Percentiles rank a stretch among this genome's conserved stretches.
Evolutionary conservation across 2,113 vertebrate genomes (phyloP).

Genomic region (Todiramphus saurophagus): DNA sequence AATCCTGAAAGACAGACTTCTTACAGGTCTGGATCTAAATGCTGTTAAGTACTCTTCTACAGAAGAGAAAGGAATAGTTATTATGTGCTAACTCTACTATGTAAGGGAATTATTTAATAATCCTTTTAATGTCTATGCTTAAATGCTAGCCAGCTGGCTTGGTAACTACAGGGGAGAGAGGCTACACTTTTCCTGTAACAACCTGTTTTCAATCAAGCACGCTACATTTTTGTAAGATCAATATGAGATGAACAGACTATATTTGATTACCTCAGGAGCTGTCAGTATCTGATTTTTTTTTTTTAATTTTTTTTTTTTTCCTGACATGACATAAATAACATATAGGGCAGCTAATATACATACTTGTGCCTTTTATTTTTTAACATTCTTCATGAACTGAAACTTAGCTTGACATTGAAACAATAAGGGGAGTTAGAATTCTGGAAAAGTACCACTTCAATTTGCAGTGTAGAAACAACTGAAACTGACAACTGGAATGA

Average conservation of each 20-base stretch:
- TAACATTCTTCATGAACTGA: constrained; percentile 2
- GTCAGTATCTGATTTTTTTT: not conserved
- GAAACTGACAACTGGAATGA: not conserved
- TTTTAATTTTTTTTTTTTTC: not conserved
- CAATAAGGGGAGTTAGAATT: not conserved
- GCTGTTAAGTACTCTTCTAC: not conserved
- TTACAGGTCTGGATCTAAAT: not conserved
- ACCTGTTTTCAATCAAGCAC: not conserved
- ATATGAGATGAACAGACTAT: constrained; percentile 25
- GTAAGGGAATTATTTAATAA: not conserved
- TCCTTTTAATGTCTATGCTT: not conserved
- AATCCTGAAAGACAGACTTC: not conserved
- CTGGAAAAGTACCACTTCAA: not conserved
- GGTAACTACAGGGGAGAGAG: not conserved
- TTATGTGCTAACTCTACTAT: not conserved
- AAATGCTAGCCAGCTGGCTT: not conserved
- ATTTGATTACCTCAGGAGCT: not conserved
- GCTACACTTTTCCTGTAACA: not conserved
- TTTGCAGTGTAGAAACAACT: not conserved
- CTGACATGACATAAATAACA: not conserved
- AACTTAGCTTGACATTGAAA: constrained; percentile 28
- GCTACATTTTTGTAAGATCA: not conserved
- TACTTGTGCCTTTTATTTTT: not conserved
- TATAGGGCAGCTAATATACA: not conserved
- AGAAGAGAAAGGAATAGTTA: not conserved